A percentile compares a stretch with the other conserved stretches of the same genome.
These are phyloP conservation scores for Penaeus japonicus DNA, from an alignment of 1,140 invertebrate species.

Conservation along the genomic window DNA sequence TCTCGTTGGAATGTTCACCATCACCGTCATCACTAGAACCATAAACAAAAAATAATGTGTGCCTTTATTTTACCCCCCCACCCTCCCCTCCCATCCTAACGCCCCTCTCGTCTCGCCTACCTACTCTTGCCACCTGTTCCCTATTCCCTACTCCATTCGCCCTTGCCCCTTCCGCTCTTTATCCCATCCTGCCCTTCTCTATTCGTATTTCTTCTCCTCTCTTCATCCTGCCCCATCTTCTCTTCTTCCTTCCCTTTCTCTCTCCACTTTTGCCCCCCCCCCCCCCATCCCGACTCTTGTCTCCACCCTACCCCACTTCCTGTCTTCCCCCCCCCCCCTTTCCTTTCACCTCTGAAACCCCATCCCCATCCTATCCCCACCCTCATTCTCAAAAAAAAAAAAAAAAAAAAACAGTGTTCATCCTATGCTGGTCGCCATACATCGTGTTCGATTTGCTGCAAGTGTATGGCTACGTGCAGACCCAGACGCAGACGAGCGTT, in stretches of 20 bases:
- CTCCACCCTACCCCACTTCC: not conserved
- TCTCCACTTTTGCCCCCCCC: not conserved
- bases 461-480: constrained; percentile 82
- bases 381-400: not conserved
- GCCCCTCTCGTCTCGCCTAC: not conserved
- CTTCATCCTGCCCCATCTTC: not conserved
- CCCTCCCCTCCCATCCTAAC: not conserved
- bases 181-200: not conserved
- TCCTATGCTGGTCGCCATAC: constrained; percentile 95
- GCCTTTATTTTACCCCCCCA: not conserved
- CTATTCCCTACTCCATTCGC: not conserved
- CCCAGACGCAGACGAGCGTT: constrained; percentile 79
- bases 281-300: too few relatives aligned
- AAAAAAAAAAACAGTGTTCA: constrained; percentile 76
- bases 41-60: too few relatives aligned
- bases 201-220: not conserved
- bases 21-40: not conserved
- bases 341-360: not conserved
- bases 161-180: not conserved
- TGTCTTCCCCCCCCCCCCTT: not conserved
- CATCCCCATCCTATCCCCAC: not conserved
- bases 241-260: not conserved
- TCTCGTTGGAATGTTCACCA: too few relatives aligned
- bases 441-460: constrained; percentile 92
- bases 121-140: too few relatives aligned